Percentiles rank a stretch among this genome's conserved stretches.
phyloP scores from a whole-genome alignment of 2,888 invertebrate species.

The Pheosia tremula region DNA sequence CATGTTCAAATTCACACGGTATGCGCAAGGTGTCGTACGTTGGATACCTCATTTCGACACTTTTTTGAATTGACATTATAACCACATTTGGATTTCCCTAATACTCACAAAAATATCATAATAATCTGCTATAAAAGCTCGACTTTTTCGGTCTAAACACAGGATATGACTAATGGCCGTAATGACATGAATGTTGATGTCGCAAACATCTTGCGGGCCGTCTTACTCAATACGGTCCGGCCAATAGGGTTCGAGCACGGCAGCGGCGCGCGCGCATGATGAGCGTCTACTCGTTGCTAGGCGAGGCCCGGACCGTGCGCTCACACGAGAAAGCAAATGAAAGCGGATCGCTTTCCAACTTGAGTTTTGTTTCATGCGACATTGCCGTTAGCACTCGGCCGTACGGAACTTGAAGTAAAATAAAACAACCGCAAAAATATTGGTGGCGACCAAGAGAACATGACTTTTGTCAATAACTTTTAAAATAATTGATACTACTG shows the following conservation, averaged over 20 bases:
- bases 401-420: conserved; percentile 1
- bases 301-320: conserved; percentile 42
- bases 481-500: too few species aligned
- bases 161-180: conserved; percentile 5
- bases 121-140: neutral
- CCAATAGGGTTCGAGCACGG: conserved; percentile 40
- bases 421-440: too few species aligned
- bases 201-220: conserved; percentile 27
- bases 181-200: conserved; percentile 15
- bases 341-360: conserved; percentile 70
- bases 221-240: conserved; percentile 26
- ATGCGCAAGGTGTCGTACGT: neutral
- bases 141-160: neutral
- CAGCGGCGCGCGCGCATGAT: conserved; percentile 16
- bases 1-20: too few species aligned
- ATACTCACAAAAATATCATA: neutral
- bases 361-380: conserved; percentile 30
- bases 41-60: neutral
- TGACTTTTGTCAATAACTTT: too few species aligned
- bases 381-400: conserved; percentile 16
- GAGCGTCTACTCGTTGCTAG: conserved; percentile 38
- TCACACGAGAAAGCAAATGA: conserved; percentile 69
- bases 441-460: too few species aligned
- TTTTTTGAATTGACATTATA: neutral
- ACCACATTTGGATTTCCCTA: conserved; percentile 6